Conservation (phyloP, 2,113 vertebrate genomes). For the human region DNA sequence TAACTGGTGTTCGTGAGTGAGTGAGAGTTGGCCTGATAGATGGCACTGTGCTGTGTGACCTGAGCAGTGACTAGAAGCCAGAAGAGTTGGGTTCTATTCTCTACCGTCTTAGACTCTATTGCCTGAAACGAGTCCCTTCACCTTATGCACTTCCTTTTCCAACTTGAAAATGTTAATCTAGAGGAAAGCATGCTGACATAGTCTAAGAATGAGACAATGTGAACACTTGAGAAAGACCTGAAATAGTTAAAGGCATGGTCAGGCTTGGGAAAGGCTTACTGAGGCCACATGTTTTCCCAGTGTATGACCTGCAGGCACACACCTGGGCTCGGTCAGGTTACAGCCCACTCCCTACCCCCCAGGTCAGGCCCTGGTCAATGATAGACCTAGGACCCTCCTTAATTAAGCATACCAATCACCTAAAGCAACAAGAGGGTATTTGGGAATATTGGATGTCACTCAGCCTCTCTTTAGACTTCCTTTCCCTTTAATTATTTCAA, state of each 20-base stretch:
- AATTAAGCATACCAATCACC: constrained; percentile 80
- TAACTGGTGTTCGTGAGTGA: background rate
- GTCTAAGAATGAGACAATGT: background rate
- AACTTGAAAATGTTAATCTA: background rate
- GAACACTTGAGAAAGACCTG: constrained; percentile 45
- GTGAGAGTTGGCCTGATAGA: fast-evolving
- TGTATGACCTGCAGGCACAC: constrained; percentile 94
- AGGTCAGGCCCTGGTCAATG: constrained; percentile 93
- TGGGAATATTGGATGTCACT: constrained; percentile 84
- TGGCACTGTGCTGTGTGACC: fast-evolving
- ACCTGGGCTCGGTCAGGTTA: constrained; percentile 98
- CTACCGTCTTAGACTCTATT: background rate
- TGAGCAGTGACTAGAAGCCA: background rate
- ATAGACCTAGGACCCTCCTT: constrained; percentile 87
- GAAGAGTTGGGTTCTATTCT: background rate
- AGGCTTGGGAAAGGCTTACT: constrained; percentile 83
- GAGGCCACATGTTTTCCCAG: constrained; percentile 85
- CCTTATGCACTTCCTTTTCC: background rate
- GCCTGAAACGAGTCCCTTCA: background rate
- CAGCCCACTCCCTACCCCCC: constrained; percentile 85
- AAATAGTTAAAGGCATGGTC: constrained; percentile 89
- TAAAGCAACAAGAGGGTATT: constrained; percentile 84
- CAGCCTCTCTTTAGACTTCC: constrained; percentile 77
- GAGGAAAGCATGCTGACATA: background rate
- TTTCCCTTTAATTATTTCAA: constrained; percentile 83